Base-by-base conservation (phyloP, 92 coral and sea anemone species). In the Palythoa grandis region DNA sequence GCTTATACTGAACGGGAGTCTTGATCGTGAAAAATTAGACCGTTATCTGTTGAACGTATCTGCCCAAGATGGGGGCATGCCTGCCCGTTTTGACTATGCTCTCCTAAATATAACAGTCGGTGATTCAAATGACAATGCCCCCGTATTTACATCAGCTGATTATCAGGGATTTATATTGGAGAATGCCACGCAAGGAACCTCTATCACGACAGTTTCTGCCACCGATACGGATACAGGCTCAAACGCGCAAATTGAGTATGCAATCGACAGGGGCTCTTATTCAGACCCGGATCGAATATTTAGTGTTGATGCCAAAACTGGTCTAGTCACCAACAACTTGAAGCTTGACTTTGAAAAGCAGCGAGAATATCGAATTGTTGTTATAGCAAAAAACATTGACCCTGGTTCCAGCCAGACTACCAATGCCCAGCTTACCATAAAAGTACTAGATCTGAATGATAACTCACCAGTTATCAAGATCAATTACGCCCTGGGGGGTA, bases 31-130 rank as follows among this genome's bases (percentile, higher is more conserved):
- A 69, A 80, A 52, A 72, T 83, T 67, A 50, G 94, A 91, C 68
- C 74, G 82, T 53, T 97, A 93, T 84, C 47, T 90, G 78, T 85
- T 97, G 91, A 97, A 95, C 72, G 82, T 97, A 79, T 91, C 98
- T 70, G 99, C 99, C 35, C 89, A 78, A 52, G 99, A 97, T 72
- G 96, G 94, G 2, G 99, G 99, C 17, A 87, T 53, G 67, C 99
- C 98, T 0, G 82, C 91, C 48, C 91, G 78, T 40, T 57, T 58
- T 13, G 95, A 91, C 35, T 97, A 75, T 71, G 56, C 93, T 20
- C 25, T 77, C 11, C 72, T 97, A 50, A 95, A 92, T 69, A 87
- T 97, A 68, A 88, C 96, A 69, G 95, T 97, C n/a, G 76, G 80
- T 11, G 99, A 97, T 83, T 70, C 71, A 43, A 93, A 97, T 87